Evolutionary conservation across 2,797 vertebrate species (phyloP).

Genomic region (Stomatorhinus walkeri): DNA sequence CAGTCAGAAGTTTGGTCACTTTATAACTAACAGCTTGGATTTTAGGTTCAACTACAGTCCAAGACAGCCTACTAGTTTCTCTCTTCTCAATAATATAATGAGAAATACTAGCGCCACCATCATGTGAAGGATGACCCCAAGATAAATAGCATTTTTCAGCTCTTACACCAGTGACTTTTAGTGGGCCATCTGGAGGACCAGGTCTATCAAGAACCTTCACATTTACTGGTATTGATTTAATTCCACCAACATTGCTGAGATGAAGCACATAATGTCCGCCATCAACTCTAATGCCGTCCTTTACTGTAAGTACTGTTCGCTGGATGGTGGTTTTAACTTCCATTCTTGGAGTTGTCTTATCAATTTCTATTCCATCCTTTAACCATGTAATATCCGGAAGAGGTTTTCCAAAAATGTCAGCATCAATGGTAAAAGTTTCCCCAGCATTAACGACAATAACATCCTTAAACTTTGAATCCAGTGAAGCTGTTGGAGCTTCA

Average conservation of each 20-base stretch:
- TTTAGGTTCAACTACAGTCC: slow-evolving; percentile 68
- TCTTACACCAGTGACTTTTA: slow-evolving; percentile 65
- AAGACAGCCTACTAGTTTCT: slow-evolving; percentile 72
- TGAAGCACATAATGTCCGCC: slow-evolving; percentile 10
- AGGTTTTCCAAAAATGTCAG: slow-evolving; percentile 68
- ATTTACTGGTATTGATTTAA: slow-evolving; percentile 66
- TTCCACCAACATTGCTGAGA: slow-evolving; percentile 15
- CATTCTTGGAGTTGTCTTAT: slow-evolving; percentile 61
- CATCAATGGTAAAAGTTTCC: slow-evolving; percentile 55
- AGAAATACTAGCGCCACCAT: slow-evolving; percentile 73
- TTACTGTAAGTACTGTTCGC: slow-evolving; percentile 56
- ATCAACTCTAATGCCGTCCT: slow-evolving; percentile 12
- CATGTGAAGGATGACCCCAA: slow-evolving; percentile 67
- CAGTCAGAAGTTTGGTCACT: slow-evolving; percentile 90
- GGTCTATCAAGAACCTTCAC: slow-evolving; percentile 64
- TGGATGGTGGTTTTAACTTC: slow-evolving; percentile 65
- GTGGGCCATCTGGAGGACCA: slow-evolving; percentile 68
- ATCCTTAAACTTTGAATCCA: slow-evolving; percentile 14
- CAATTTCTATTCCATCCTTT: slow-evolving; percentile 69
- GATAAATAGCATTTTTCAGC: slow-evolving; percentile 70
- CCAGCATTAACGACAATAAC: slow-evolving; percentile 17
- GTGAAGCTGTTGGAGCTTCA: slow-evolving; percentile 59
- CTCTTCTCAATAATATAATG: slow-evolving; percentile 72
- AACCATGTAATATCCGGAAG: slow-evolving; percentile 67
- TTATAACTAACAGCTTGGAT: slow-evolving; percentile 72